Base-by-base conservation (phyloP, 2,113 vertebrate genomes). In the Chrysochloris asiatica region DNA sequence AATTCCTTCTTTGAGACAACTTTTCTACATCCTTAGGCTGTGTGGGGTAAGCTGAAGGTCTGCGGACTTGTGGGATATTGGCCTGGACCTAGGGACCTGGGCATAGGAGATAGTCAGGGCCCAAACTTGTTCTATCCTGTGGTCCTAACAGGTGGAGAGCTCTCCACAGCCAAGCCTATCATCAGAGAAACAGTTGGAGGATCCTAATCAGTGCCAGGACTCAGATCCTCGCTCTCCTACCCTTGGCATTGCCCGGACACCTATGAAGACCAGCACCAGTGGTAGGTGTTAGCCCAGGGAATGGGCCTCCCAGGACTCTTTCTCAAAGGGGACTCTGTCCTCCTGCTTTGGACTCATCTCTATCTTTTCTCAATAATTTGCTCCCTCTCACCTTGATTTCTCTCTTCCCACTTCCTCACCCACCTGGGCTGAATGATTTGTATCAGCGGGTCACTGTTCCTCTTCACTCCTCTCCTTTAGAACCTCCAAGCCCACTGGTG, bases 211-310 rank as follows among this genome's bases (percentile, higher is more conserved):
- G 1, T 33, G 80, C n/a, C 94, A 93, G 54, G 95, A 94, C 3
- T 48, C 87, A 10, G 99, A 99, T 96, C 99, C 99, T 0, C 98
- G 99, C 1, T 99, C 99, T 1, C 99, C 99, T 9, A 98, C 98
- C 0, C 91, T 97, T 26, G 99, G 98, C 1, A 97, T 99, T 41
- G 92, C 86, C 9, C 98, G 99, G 73, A 99, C 99, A 1, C 99
- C 99, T 14, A 95, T 98, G 96, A 98, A 98, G 88, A 97, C 98
- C 8, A 91, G 83, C n/a, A 94, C 97, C 71, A 96, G 91, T 72
- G 98, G 99, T 99, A 89, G 97, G 84, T 90, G 75, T 81, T 21
- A 33, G 80, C 12, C 17, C 17, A 21, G 59, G 69, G 22, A 33
- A 33, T 41, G n/a, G 33, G 33, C 14, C 41, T 84, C 47, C 65